phyloP scores from a whole-genome alignment of 1,140 invertebrate species.

The Lordiphosa mommai region DNA sequence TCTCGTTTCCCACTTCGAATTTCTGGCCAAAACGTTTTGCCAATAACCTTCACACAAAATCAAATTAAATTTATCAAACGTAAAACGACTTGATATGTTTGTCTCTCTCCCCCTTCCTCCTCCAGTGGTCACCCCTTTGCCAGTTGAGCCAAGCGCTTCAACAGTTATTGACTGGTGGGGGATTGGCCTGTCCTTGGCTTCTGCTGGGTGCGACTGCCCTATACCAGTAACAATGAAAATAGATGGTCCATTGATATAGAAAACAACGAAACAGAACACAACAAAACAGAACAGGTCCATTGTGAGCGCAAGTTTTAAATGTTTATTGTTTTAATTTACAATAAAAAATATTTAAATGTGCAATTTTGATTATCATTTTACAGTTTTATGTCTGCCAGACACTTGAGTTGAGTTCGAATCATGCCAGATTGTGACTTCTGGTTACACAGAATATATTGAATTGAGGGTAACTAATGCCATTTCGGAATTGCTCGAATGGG shows the following conservation, averaged over 20 bases:
- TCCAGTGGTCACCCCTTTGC: slow-evolving; percentile 8
- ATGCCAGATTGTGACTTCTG: slow-evolving; percentile 22
- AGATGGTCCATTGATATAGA: slow-evolving; percentile 60
- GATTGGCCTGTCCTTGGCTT: slow-evolving; percentile 9
- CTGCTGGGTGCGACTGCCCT: slow-evolving; percentile 45
- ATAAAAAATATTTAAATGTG: slow-evolving; percentile 73
- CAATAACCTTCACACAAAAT: slow-evolving; percentile 78
- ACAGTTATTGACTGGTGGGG: slow-evolving; percentile 32
- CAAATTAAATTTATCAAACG: slow-evolving; percentile 78
- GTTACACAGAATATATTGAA: slow-evolving; percentile 26
- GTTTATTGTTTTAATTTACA: slow-evolving; percentile 77
- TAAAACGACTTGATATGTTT: slow-evolving; percentile 74
- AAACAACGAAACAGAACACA: slow-evolving; percentile 14
- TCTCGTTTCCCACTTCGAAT: background rate
- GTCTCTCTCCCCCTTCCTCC: slow-evolving; percentile 9
- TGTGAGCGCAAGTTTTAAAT: slow-evolving; percentile 43
- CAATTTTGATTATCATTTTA: slow-evolving; percentile 74
- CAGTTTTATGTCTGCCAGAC: slow-evolving; percentile 56
- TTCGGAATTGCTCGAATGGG: background rate
- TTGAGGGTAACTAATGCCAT: slow-evolving; percentile 1
- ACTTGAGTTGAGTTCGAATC: slow-evolving; percentile 20
- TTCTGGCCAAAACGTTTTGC: slow-evolving; percentile 64
- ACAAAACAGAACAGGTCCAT: slow-evolving; percentile 5
- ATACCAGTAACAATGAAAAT: slow-evolving; percentile 67
- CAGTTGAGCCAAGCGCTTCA: slow-evolving; percentile 22